Base-by-base conservation (phyloP, 2,113 vertebrate genomes). In the Ochotona curzoniae region DNA sequence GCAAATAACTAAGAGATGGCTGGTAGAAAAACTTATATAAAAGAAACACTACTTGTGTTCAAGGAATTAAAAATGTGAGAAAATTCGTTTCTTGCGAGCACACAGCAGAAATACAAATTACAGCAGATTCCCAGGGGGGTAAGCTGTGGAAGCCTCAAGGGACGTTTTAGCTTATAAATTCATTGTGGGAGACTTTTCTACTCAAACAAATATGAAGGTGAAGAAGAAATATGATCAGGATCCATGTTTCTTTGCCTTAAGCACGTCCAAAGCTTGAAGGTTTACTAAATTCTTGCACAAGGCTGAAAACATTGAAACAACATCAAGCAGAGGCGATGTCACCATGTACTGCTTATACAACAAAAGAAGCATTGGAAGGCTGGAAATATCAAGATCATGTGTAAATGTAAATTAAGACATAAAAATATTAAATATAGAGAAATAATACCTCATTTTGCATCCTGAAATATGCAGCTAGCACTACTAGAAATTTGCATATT, bases 21-120 rank as follows among this genome's bases (percentile, higher is more conserved):
- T 51, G 30, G 61, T 61, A 70, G 44, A 81, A 89, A 89, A 67
- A 84, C 38, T 17, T 5, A 73, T 57, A 87, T 1, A 30, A 85
- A 86, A 92, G 21, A 35, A 71, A 57, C 79, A 13, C 18, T 82
- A 21, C 75, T 70, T 51, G 8, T 83, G 35, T 20, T 5, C 7
- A 70, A 23, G 23, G 75, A 21, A 90, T 88, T 70, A 64, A 92
- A 95, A 84, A 57, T 54, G 60, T 64, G 47, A 75, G 73, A 84
- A 70, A 32, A 21, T 63, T 23, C 44, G 14, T 15, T 20, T 80
- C 5, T 66, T 87, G 18, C 47, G 51, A 70, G 10, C 10, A 79
- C 9, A 17, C 5, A 21, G 12, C 44, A 74, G 32, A 32, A 20
- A n/a, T 69, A 30, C 20, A 51, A 23, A 35, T 32, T 35, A 25